These are phyloP conservation scores for Pantherophis alleghaniensis DNA, from an alignment of 2,797 vertebrate genomes.

Conservation along the genomic window DNA sequence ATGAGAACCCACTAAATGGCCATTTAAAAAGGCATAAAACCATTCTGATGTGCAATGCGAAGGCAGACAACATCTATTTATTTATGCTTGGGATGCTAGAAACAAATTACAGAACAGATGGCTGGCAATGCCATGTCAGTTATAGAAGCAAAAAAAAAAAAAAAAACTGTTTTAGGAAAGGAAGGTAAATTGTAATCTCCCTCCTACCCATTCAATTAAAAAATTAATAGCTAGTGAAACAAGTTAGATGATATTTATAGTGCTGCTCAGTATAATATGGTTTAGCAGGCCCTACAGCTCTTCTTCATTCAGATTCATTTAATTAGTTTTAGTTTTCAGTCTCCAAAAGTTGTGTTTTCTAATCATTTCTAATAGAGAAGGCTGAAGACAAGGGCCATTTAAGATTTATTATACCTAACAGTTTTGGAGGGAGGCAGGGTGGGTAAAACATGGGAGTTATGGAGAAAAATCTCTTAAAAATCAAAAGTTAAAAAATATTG, in stretches of 20 bases:
- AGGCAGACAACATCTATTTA: not conserved
- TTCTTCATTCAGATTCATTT: not conserved
- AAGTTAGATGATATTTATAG: not conserved
- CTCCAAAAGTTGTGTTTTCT: not conserved
- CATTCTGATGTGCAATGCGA: not conserved
- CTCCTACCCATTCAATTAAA: not conserved
- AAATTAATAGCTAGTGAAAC: conserved; percentile 17
- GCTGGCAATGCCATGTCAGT: not conserved
- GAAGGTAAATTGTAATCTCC: not conserved
- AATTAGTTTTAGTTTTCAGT: not conserved
- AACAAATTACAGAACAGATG: conserved; percentile 13
- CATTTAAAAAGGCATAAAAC: conserved; percentile 23
- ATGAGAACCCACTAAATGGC: not conserved
- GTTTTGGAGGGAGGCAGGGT: not conserved
- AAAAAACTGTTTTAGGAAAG: not conserved
- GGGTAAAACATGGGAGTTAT: not conserved
- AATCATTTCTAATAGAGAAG: not conserved
- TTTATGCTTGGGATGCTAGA: not conserved
- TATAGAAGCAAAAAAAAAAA: not conserved
- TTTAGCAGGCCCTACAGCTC: not conserved
- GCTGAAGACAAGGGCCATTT: not conserved
- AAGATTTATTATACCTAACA: not conserved
- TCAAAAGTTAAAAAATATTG: not conserved
- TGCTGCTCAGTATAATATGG: not conserved
- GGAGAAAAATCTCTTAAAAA: not conserved